A percentile compares a stretch with the other conserved stretches of the same genome.
These are phyloP conservation scores for Pogoniulus pusillus DNA, from an alignment of 2,797 vertebrate species.

Conservation along the genomic window DNA sequence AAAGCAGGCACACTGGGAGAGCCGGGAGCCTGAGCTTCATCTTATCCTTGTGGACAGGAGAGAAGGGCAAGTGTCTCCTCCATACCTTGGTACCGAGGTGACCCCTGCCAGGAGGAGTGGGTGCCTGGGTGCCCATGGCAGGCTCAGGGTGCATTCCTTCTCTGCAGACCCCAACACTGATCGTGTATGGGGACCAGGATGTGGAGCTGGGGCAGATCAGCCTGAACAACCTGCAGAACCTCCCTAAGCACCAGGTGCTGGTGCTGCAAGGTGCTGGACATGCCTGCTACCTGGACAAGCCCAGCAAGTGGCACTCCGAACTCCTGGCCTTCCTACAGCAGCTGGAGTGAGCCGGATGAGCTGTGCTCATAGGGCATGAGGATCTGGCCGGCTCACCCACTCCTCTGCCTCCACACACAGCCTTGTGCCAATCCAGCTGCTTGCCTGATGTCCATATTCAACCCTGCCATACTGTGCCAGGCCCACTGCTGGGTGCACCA, in stretches of 20 bases:
- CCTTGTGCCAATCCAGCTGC: neutral
- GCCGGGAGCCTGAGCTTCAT: neutral
- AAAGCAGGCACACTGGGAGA: neutral
- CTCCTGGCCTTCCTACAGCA: constrained; percentile 85
- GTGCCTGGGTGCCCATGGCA: neutral
- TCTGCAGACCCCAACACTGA: constrained; percentile 84
- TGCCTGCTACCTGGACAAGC: constrained; percentile 93
- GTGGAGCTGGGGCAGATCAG: constrained; percentile 84
- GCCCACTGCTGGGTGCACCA: neutral
- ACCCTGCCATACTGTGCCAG: neutral
- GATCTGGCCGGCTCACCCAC: neutral
- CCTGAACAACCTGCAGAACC: constrained; percentile 83
- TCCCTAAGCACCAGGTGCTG: constrained; percentile 87
- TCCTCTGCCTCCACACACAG: neutral
- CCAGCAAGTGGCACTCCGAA: constrained; percentile 86
- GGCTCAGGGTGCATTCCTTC: neutral
- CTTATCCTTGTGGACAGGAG: neutral
- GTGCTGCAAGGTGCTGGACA: constrained; percentile 90
- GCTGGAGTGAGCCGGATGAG: constrained; percentile 56
- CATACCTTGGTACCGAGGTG: neutral
- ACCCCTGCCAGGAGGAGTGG: fast-evolving
- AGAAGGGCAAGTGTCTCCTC: neutral
- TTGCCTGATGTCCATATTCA: neutral
- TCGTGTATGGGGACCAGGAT: constrained; percentile 95
- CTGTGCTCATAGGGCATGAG: fast-evolving